Evolutionary conservation across 2,113 vertebrate genomes (phyloP).

Genomic region (Pseudopipra pipra): DNA sequence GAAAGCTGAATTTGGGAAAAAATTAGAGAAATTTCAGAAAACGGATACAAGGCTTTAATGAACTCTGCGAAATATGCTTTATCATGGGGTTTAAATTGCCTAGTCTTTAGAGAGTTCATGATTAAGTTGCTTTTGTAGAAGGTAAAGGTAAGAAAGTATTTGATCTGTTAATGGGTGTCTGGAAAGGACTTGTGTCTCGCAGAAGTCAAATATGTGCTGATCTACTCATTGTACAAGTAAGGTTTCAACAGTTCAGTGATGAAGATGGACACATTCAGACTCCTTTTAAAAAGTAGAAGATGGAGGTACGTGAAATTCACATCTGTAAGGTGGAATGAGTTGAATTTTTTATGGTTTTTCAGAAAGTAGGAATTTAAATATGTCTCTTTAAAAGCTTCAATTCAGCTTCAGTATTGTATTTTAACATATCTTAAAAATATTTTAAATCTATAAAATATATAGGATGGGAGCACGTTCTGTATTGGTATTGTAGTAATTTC

Average conservation of each 20-base stretch:
- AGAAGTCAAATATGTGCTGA: not conserved
- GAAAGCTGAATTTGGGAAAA: not conserved
- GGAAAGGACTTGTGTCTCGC: not conserved
- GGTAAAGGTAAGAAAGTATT: not conserved
- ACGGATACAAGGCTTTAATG: not conserved
- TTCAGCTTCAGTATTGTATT: not conserved
- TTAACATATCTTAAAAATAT: not conserved
- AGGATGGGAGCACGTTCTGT: not conserved
- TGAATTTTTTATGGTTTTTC: not conserved
- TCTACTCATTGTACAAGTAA: not conserved
- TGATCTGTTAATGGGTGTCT: not conserved
- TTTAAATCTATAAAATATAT: not conserved
- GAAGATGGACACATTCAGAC: not conserved
- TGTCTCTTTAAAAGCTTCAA: not conserved
- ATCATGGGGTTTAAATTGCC: not conserved
- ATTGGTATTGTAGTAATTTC: not conserved
- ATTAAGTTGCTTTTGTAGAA: not conserved
- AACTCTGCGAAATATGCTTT: not conserved
- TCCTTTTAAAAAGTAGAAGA: not conserved
- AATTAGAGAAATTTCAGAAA: not conserved
- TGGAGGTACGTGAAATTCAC: not conserved
- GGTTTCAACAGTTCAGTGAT: not conserved
- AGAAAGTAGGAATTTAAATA: not conserved
- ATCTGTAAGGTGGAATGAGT: not conserved
- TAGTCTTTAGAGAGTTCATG: not conserved